A percentile compares a stretch with the other conserved stretches of the same genome.
These are phyloP conservation scores for Gryllus bimaculatus DNA, from an alignment of 1,140 invertebrate genomes.

Conservation along the genomic window DNA sequence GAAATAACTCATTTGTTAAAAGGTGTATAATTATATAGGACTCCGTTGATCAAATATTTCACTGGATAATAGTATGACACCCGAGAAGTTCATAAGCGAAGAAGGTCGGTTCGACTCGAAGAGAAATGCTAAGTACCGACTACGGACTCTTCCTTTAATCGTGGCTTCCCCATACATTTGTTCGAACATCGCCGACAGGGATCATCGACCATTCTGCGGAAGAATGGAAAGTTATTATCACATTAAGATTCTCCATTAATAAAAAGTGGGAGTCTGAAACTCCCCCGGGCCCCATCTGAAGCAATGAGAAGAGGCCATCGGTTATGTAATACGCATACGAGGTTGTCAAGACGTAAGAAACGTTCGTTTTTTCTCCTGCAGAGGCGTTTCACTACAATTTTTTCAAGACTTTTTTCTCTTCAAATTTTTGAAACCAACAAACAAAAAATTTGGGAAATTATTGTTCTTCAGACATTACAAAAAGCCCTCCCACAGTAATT, in stretches of 20 bases:
- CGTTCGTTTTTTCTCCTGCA: no score
- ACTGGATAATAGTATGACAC: constrained; percentile 16
- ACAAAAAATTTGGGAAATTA: no score
- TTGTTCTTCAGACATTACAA: no score
- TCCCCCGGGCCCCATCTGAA: no score
- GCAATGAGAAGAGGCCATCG: no score
- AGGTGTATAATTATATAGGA: constrained; percentile 19
- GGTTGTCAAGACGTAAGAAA: no score
- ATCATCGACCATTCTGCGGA: neutral
- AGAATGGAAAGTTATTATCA: neutral
- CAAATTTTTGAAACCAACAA: no score
- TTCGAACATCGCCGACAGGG: neutral
- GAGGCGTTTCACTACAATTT: no score
- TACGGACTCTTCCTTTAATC: neutral
- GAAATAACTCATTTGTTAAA: constrained; percentile 21
- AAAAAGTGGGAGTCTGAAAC: neutral
- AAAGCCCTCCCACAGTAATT: no score
- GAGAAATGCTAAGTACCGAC: neutral
- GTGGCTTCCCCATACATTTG: neutral
- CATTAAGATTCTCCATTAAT: neutral
- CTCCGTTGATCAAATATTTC: constrained; percentile 19
- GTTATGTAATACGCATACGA: no score
- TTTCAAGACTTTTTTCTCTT: no score
- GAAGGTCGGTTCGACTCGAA: neutral
- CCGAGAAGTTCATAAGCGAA: constrained; percentile 6